These are phyloP conservation scores for Coturnix japonica DNA, from an alignment of 2,113 vertebrate genomes.

Conservation along the genomic window DNA sequence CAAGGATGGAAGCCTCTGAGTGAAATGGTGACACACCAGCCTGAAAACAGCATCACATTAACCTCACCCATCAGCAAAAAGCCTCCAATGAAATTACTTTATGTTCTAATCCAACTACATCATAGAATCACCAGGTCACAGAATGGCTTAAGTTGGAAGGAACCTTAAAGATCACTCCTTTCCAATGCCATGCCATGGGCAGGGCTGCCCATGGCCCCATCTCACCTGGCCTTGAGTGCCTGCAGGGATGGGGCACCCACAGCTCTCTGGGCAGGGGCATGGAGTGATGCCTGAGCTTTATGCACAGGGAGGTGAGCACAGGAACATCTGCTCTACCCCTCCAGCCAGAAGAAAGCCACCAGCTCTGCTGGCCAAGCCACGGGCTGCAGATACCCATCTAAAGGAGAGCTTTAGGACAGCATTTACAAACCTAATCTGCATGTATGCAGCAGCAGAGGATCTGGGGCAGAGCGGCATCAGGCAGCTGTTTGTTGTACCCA, in stretches of 20 bases:
- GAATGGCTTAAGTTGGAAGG: too few relatives aligned
- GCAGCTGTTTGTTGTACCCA: not conserved
- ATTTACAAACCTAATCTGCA: not conserved
- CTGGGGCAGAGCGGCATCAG: not conserved
- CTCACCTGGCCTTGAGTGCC: too few relatives aligned
- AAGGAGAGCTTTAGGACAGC: not conserved
- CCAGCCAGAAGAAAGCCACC: not conserved
- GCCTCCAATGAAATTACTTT: constrained; percentile 1
- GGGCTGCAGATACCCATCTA: not conserved
- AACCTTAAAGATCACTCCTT: too few relatives aligned
- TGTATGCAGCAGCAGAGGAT: not conserved
- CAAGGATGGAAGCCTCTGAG: constrained; percentile 19
- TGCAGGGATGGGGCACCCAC: too few relatives aligned
- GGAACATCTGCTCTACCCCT: too few relatives aligned
- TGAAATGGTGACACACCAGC: not conserved
- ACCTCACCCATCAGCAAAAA: not conserved
- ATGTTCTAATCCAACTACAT: not conserved
- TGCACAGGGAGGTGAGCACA: too few relatives aligned
- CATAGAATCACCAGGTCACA: too few relatives aligned
- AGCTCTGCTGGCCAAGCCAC: not conserved
- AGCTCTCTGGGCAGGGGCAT: too few relatives aligned
- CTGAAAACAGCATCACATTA: not conserved
- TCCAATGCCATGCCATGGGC: too few relatives aligned
- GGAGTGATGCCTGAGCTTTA: too few relatives aligned
- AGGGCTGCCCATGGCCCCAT: too few relatives aligned